phyloP scores from a whole-genome alignment of 2,888 invertebrate genomes.

The Eubasilissa splendida region DNA sequence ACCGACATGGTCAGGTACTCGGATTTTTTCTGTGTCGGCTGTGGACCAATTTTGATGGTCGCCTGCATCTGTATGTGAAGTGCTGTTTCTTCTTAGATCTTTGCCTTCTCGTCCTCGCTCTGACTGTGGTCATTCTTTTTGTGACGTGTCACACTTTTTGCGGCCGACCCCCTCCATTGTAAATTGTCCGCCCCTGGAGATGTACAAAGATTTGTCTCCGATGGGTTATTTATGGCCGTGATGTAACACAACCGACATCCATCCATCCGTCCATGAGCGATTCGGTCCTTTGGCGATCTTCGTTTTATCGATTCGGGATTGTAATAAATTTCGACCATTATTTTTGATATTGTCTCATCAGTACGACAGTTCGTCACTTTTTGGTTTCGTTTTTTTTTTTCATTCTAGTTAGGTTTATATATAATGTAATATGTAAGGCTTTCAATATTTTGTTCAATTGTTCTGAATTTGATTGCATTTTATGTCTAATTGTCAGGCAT shows the following conservation, averaged over 20 bases:
- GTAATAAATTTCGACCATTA: constrained; percentile 10
- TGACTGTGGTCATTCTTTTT: constrained; percentile 31
- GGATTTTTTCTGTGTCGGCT: neutral
- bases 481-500: too few relatives aligned
- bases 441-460: too few relatives aligned
- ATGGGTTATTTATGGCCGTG: constrained; percentile 46
- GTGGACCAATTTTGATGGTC: constrained; percentile 16
- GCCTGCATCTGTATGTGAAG: constrained; percentile 28
- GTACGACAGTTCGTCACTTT: too few relatives aligned
- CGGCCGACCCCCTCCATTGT: constrained; percentile 40
- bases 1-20: too few relatives aligned
- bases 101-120: constrained; percentile 33
- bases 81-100: constrained; percentile 23
- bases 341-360: neutral
- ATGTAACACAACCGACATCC: constrained; percentile 29
- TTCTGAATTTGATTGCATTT: too few relatives aligned
- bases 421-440: too few relatives aligned
- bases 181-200: constrained; percentile 37
- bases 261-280: constrained; percentile 15
- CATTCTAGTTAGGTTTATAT: too few relatives aligned
- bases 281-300: neutral
- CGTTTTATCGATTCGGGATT: constrained; percentile 16
- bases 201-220: constrained; percentile 41
- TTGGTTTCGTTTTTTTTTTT: too few relatives aligned
- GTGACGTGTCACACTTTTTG: constrained; percentile 42